These are phyloP conservation scores for Erebia palarica DNA, from an alignment of 2,888 invertebrate species.

Conservation along the genomic window DNA sequence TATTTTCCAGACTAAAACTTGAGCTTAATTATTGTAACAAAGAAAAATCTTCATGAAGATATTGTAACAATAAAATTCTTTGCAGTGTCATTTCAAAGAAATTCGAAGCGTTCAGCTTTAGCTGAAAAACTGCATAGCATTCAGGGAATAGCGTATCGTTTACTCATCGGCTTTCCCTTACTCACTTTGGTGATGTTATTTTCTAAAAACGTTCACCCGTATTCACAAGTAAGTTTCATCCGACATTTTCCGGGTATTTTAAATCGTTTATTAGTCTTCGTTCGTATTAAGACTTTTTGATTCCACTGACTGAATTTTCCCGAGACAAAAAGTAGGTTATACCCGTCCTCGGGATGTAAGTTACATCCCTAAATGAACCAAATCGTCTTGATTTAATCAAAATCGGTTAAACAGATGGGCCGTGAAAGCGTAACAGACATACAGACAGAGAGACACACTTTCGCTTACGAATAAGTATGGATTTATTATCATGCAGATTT, in stretches of 20 bases:
- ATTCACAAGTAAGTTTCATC: conserved; percentile 16
- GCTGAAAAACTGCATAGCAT: conserved; percentile 8
- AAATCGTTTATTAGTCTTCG: not conserved
- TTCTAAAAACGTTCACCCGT: conserved; percentile 5
- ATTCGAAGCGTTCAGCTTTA: not conserved
- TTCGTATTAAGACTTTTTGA: no score
- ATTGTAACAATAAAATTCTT: not conserved
- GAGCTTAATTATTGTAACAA: not conserved
- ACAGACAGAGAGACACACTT: no score
- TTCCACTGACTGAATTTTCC: no score
- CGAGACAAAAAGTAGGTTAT: no score
- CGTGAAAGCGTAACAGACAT: no score
- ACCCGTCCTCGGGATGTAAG: no score
- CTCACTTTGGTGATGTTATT: conserved; percentile 12
- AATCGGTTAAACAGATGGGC: no score
- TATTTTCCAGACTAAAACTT: not conserved
- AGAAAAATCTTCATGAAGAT: not conserved
- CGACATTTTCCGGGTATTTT: not conserved
- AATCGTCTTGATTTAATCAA: no score
- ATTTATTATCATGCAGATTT: no score
- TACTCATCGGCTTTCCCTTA: conserved; percentile 16
- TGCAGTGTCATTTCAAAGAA: conserved; percentile 10
- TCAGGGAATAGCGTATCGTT: conserved; percentile 4
- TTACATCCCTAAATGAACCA: no score
- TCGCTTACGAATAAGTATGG: no score